Evolutionary conservation across 2,113 vertebrate species (phyloP).

Genomic region (Nycticebus coucang): DNA sequence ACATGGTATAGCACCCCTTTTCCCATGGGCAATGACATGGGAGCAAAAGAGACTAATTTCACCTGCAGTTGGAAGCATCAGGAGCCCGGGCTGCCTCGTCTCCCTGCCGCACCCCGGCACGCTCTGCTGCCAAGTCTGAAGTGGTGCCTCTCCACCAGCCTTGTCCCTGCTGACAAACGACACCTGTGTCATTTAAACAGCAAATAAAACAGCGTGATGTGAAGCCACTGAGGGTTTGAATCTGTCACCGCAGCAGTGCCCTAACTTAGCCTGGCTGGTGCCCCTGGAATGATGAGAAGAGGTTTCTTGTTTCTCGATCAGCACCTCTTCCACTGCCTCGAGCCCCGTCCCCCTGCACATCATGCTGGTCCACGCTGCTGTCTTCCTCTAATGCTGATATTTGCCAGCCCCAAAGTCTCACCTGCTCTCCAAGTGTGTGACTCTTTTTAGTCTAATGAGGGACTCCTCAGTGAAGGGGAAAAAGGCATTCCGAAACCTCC

Average conservation of each 20-base stretch:
- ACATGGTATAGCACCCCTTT: background rate
- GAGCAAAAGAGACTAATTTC: background rate
- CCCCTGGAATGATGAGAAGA: background rate
- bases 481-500: background rate
- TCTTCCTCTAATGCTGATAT: background rate
- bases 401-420: background rate
- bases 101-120: background rate
- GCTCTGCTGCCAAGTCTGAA: background rate
- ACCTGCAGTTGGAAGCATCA: background rate
- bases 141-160: background rate
- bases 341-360: background rate
- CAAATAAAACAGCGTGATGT: background rate
- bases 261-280: background rate
- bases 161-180: background rate
- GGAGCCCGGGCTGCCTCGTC: background rate
- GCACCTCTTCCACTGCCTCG: background rate
- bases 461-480: background rate
- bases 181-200: background rate
- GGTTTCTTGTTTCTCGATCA: background rate
- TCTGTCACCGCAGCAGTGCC: background rate
- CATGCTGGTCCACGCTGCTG: too few species aligned
- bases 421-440: background rate
- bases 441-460: slow-evolving; percentile 55
- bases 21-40: background rate
- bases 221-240: background rate